Evolutionary conservation across 2,888 invertebrate species (phyloP), one percentile per base, ranked within the genome.

Genomic region (Copidosoma aretas): DNA sequence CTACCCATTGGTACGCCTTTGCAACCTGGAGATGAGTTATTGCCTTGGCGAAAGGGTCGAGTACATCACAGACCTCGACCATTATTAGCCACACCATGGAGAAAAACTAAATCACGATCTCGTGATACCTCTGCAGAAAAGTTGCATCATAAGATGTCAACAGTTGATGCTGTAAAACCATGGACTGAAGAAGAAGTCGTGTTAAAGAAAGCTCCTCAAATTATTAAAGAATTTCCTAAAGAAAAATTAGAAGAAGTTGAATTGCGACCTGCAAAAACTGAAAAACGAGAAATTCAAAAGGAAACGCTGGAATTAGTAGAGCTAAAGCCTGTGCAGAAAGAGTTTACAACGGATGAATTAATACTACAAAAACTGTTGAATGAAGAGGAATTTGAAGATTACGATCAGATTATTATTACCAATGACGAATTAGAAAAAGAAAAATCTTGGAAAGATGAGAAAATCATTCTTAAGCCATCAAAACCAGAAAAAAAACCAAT

Each of bases 211-310:
- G 78, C 81, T 0, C 78, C 80, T 0, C 76, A 77, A 4, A 70
- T 78, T 60, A 75, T 77, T 0, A 77, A 76, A 64, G 79, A 82
- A 70, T 71, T 78, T 58, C 76, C 79, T 0, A 77, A 77, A 62
- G 79, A 82, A 70, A 81, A 75, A 43, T 21, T 76, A 63, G 82
- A 80, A 73, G 80, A 77, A 67, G 77, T 78, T 19, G 80, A 75
- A 70, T 74, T 77, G 14, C 85, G 87, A 73, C 89, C 89, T 2
- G 86, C 90, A 0, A 89, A 89, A 76, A 86, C 86, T 56, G 85
- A 84, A 60, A 81, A 78, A 58, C 80, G 77, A 66, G 79, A 79
- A 21, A 77, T 79, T 14, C 71, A 70, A 22, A 74, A 73, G 65
- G 64, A 78, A 39, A 78, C 74, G 60, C 19, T 80, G 3, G 76